A percentile compares a stretch with the other conserved stretches of the same genome.
phyloP scores from a whole-genome alignment of 2,113 vertebrate genomes.

The Pelecanus crispus region DNA sequence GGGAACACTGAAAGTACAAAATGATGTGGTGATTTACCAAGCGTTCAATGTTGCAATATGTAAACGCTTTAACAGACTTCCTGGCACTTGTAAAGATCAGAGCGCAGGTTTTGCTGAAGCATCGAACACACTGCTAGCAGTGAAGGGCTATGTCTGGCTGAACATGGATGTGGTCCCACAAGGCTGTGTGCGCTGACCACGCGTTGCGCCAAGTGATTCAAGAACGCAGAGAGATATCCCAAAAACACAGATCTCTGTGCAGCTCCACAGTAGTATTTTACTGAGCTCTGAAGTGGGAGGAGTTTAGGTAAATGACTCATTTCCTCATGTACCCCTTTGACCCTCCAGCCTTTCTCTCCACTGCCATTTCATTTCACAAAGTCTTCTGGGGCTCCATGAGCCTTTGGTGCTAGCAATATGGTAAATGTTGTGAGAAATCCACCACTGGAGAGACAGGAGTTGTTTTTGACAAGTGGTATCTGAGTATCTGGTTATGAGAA shows the following conservation, averaged over 20 bases:
- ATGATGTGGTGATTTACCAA: slow-evolving; percentile 23
- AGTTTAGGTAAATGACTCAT: neutral
- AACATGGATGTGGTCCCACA: neutral
- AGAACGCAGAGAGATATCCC: neutral
- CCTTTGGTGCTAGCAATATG: neutral
- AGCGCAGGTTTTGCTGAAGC: neutral
- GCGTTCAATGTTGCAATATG: slow-evolving; percentile 10
- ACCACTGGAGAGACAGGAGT: neutral
- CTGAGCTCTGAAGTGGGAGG: neutral
- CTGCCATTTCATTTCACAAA: neutral
- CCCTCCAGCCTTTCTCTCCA: neutral
- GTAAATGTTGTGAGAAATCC: neutral
- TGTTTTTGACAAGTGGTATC: neutral
- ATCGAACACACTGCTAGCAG: neutral
- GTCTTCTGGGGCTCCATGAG: neutral
- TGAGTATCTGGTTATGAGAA: neutral
- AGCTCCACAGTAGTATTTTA: neutral
- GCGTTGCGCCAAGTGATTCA: neutral
- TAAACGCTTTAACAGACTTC: slow-evolving; percentile 18
- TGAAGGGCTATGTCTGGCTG: neutral
- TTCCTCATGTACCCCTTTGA: neutral
- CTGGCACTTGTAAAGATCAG: neutral
- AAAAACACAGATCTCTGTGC: neutral
- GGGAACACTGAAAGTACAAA: neutral
- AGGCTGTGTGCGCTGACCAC: rapidly evolving